These are phyloP conservation scores for Paracyclopina nana DNA, from an alignment of 1,140 invertebrate species.

Conservation along the genomic window DNA sequence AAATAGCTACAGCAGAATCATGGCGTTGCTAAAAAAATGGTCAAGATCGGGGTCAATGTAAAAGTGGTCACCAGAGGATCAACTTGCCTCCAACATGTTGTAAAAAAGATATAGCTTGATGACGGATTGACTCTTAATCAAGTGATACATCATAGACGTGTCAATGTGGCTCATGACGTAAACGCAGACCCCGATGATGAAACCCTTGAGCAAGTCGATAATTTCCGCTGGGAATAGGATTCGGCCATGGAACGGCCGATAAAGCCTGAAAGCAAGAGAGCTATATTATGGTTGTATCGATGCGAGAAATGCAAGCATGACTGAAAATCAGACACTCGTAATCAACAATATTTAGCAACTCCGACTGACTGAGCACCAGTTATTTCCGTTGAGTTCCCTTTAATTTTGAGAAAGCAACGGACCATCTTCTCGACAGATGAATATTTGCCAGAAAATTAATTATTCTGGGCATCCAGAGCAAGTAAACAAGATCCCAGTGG, in stretches of 20 bases:
- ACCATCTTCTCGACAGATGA: too few relatives aligned
- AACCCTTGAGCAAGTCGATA: slow-evolving; percentile 84
- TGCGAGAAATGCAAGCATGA: too few relatives aligned
- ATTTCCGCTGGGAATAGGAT: slow-evolving; percentile 54
- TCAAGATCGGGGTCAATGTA: background rate
- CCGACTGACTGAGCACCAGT: too few relatives aligned
- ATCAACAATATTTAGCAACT: too few relatives aligned
- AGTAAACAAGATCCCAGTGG: too few relatives aligned
- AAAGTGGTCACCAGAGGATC: slow-evolving; percentile 15
- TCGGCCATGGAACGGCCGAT: background rate
- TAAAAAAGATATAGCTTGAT: slow-evolving; percentile 99
- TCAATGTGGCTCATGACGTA: slow-evolving; percentile 73
- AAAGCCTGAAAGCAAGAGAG: slow-evolving; percentile 20
- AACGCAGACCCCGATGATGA: slow-evolving; percentile 63
- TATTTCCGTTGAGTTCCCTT: too few relatives aligned
- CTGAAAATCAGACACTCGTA: too few relatives aligned
- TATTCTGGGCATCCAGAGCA: too few relatives aligned
- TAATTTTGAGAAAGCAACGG: too few relatives aligned
- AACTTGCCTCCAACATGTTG: slow-evolving; percentile 85
- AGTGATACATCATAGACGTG: slow-evolving; percentile 94
- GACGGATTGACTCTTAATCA: slow-evolving; percentile 93
- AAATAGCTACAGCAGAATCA: too few relatives aligned
- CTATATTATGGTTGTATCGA: slow-evolving; percentile 13
- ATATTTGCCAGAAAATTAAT: too few relatives aligned
- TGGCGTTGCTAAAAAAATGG: background rate